Percentiles rank a stretch among this genome's conserved stretches.
phyloP scores from a whole-genome alignment of 2,888 invertebrate genomes.

The Platerodrilus igneus region DNA sequence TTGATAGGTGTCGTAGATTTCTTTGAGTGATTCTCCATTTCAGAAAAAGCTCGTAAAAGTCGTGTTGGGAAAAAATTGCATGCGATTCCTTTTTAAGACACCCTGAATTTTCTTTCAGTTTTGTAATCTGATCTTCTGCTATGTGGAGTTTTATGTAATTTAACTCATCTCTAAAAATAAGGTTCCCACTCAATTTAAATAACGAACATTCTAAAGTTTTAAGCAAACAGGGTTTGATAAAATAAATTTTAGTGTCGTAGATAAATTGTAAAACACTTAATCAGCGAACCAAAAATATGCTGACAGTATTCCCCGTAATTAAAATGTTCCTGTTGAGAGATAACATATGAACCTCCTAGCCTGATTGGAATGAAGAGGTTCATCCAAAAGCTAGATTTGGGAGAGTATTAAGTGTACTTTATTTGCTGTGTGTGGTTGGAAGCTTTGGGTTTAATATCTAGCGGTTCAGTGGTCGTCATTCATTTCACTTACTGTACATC shows the following conservation, averaged over 20 bases:
- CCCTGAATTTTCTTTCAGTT: too few relatives aligned
- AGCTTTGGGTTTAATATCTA: conserved; percentile 47
- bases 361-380: conserved; percentile 35
- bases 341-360: conserved; percentile 29
- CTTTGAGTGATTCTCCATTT: conserved; percentile 20
- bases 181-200: too few relatives aligned
- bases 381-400: conserved; percentile 27
- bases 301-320: conserved; percentile 18
- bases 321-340: conserved; percentile 20
- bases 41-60: conserved; percentile 23
- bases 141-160: too few relatives aligned
- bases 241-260: too few relatives aligned
- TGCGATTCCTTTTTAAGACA: too few relatives aligned
- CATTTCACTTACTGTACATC: conserved; percentile 43
- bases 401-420: conserved; percentile 46
- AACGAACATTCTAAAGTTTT: too few relatives aligned
- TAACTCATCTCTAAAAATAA: too few relatives aligned
- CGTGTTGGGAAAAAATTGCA: too few relatives aligned
- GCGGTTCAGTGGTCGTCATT: conserved; percentile 46
- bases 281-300: conserved; percentile 14
- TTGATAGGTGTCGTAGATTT: conserved; percentile 28
- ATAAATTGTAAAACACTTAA: too few relatives aligned
- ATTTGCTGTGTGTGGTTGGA: conserved; percentile 45
- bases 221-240: too few relatives aligned
- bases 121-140: too few relatives aligned